A percentile compares a stretch with the other conserved stretches of the same genome.
Conservation (phyloP, 2,888 invertebrate genomes). For the Gerris lacustris region DNA sequence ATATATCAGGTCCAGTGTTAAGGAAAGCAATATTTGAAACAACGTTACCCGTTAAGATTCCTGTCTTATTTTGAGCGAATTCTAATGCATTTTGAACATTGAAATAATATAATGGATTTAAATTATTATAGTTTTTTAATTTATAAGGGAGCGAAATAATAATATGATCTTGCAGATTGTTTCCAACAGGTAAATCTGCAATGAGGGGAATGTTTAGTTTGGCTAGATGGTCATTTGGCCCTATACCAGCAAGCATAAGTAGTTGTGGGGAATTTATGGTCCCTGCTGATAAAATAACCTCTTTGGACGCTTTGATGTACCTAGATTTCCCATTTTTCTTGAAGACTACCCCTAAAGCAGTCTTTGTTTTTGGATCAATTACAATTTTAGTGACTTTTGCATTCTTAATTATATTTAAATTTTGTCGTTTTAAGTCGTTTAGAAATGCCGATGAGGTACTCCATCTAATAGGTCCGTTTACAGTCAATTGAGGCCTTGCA, state of each 20-base stretch:
- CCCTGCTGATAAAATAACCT: slow-evolving; percentile 76
- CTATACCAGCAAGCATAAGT: slow-evolving; percentile 73
- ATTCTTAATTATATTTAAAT: slow-evolving; percentile 71
- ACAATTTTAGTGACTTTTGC: slow-evolving; percentile 46
- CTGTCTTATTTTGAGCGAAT: slow-evolving; percentile 6
- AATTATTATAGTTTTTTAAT: slow-evolving; percentile 10
- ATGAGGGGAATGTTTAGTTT: slow-evolving; percentile 25
- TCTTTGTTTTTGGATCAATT: slow-evolving; percentile 47
- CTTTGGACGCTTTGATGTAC: slow-evolving; percentile 53
- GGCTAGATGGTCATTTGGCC: slow-evolving; percentile 49
- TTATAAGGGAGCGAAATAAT: slow-evolving; percentile 1
- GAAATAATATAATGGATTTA: slow-evolving; percentile 6
- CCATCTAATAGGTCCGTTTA: slow-evolving; percentile 66
- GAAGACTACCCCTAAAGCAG: slow-evolving; percentile 73
- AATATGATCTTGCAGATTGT: slow-evolving; percentile 27
- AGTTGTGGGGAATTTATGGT: slow-evolving; percentile 61
- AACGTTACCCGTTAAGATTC: slow-evolving; percentile 12
- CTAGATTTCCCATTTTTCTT: slow-evolving; percentile 55
- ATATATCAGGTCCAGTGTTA: slow-evolving; percentile 12
- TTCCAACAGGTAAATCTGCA: slow-evolving; percentile 27
- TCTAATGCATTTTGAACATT: slow-evolving; percentile 8
- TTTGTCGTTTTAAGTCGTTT: slow-evolving; percentile 61
- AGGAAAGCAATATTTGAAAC: slow-evolving; percentile 12
- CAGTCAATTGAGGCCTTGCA: slow-evolving; percentile 74
- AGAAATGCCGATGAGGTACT: slow-evolving; percentile 74